Conservation (phyloP, 1,140 invertebrate species). For the Drosophila repletoides region DNA sequence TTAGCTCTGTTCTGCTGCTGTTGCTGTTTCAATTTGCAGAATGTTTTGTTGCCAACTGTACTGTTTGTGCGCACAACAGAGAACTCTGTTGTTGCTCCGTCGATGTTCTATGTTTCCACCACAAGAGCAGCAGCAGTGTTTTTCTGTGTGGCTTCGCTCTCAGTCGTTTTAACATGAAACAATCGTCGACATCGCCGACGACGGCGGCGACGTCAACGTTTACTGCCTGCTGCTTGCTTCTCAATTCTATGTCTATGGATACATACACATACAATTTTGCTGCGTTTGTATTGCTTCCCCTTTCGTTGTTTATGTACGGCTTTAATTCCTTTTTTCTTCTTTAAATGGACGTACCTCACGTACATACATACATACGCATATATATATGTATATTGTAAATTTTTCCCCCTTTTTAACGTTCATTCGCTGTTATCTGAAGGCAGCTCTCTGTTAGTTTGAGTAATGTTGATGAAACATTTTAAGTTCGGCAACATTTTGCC, state of each 20-base stretch:
- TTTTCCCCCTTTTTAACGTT: constrained; percentile 11
- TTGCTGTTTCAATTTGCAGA: constrained; percentile 58
- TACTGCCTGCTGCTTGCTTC: constrained; percentile 5
- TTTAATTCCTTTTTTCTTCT: constrained; percentile 56
- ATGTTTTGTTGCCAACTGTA: constrained; percentile 82
- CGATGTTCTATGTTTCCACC: constrained; percentile 61
- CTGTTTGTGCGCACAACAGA: constrained; percentile 43
- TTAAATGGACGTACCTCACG: constrained; percentile 1
- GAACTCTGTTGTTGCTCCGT: constrained; percentile 46
- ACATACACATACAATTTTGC: constrained; percentile 23
- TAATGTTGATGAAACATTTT: constrained; percentile 36
- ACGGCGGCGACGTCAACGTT: too few relatives aligned
- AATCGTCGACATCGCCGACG: constrained; percentile 27
- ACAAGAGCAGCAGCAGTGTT: constrained; percentile 21
- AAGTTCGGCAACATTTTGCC: constrained; percentile 15
- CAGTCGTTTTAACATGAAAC: constrained; percentile 36
- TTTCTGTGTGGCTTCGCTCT: constrained; percentile 35
- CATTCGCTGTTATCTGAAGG: constrained; percentile 19
- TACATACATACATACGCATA: constrained; percentile 4
- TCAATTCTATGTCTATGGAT: constrained; percentile 7
- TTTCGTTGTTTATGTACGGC: constrained; percentile 61
- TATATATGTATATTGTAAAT: neutral
- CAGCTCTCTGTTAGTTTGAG: neutral
- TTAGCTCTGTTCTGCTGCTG: constrained; percentile 37
- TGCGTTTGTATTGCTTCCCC: constrained; percentile 38